These are phyloP conservation scores for Meta bourneti DNA, from an alignment of 2,888 invertebrate genomes.

Conservation along the genomic window DNA sequence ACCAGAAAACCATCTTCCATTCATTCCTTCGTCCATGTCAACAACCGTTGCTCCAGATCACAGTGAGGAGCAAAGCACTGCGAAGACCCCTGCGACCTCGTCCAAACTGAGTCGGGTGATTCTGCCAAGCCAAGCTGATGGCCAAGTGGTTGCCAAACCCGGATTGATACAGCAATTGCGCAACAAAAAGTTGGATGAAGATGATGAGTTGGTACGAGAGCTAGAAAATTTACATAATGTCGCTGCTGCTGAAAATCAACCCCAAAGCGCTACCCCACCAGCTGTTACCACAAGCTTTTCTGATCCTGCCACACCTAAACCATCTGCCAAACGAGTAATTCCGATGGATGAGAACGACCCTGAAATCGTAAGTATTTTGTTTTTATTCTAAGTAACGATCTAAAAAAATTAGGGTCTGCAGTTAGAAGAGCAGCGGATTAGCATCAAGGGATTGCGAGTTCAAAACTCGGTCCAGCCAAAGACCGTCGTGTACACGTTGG, in stretches of 20 bases:
- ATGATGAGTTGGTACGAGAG: conserved; percentile 19
- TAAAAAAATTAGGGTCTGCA: too few species aligned
- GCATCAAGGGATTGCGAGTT: too few species aligned
- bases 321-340: background rate
- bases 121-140: background rate
- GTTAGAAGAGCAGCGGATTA: too few species aligned
- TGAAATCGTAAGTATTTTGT: background rate
- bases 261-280: background rate
- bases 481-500: too few species aligned
- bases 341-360: background rate
- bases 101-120: conserved; percentile 9
- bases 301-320: background rate
- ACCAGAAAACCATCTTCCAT: background rate
- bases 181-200: background rate
- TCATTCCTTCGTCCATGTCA: background rate
- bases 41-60: background rate
- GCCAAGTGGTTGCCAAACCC: conserved; percentile 22
- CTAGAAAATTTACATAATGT: conserved; percentile 10
- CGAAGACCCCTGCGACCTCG: conserved; percentile 9
- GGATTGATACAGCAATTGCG: background rate
- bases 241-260: background rate
- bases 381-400: background rate
- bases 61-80: background rate
- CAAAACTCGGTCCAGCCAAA: too few species aligned
- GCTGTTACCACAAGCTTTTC: background rate